These are phyloP conservation scores for Drosophila simulans DNA, from an alignment of 1,140 invertebrate species.

Conservation along the genomic window DNA sequence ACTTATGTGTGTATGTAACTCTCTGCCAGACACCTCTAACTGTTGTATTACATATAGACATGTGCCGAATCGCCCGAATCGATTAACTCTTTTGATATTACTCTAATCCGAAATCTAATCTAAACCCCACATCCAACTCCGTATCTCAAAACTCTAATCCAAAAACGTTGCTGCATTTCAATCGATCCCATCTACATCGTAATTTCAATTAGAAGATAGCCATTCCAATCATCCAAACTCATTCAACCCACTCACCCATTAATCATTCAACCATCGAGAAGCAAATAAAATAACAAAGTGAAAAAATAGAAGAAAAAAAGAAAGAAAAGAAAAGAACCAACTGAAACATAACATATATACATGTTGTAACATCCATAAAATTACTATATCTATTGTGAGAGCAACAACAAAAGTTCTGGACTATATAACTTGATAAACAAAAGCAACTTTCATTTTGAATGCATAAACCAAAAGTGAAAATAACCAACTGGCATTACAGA, in stretches of 20 bases:
- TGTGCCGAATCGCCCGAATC: slow-evolving; percentile 34
- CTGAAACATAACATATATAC: slow-evolving; percentile 43
- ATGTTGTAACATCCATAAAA: slow-evolving; percentile 40
- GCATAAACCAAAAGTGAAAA: slow-evolving; percentile 60
- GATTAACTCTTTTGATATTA: slow-evolving; percentile 14
- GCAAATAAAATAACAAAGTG: slow-evolving; percentile 29
- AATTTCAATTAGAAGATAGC: slow-evolving; percentile 36
- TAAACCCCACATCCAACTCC: slow-evolving; percentile 6
- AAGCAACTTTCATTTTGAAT: slow-evolving; percentile 63
- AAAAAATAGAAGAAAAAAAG: slow-evolving; percentile 14
- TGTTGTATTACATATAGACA: slow-evolving; percentile 67
- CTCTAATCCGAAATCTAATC: slow-evolving; percentile 10
- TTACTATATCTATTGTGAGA: slow-evolving; percentile 43
- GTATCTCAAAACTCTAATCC: slow-evolving; percentile 22
- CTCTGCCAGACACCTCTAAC: slow-evolving; percentile 55
- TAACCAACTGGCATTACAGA: slow-evolving; percentile 53
- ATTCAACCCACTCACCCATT: slow-evolving; percentile 23
- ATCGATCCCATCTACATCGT: slow-evolving; percentile 25
- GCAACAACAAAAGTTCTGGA: slow-evolving; percentile 70
- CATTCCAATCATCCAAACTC: slow-evolving; percentile 34
- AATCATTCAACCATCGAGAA: slow-evolving; percentile 33
- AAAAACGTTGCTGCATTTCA: slow-evolving; percentile 32
- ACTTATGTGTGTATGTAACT: slow-evolving; percentile 62
- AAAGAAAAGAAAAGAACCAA: slow-evolving; percentile 9
- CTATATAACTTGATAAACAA: slow-evolving; percentile 46